These are phyloP conservation scores for Agonopterix subpropinquella DNA, from an alignment of 2,888 invertebrate genomes.

Conservation along the genomic window DNA sequence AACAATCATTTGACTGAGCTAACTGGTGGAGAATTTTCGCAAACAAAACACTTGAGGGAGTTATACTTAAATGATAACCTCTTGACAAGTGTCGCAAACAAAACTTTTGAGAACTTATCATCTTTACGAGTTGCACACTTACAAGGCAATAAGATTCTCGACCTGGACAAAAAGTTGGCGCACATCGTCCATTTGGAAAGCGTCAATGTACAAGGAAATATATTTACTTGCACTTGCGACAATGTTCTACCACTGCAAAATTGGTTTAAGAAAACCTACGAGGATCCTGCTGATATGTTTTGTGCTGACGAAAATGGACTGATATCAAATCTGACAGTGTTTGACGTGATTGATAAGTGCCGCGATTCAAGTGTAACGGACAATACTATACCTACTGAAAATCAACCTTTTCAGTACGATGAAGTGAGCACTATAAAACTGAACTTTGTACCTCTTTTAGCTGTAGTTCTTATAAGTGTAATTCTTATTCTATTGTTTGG, in stretches of 20 bases:
- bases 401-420: constrained; percentile 78
- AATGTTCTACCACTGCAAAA: constrained; percentile 79
- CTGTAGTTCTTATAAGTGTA: constrained; percentile 82
- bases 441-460: constrained; percentile 83
- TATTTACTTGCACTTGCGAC: constrained; percentile 86
- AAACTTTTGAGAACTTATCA: constrained; percentile 83
- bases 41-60: constrained; percentile 84
- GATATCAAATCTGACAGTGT: constrained; percentile 57
- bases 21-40: constrained; percentile 86
- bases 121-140: constrained; percentile 82
- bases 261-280: constrained; percentile 80
- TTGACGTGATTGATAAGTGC: constrained; percentile 65
- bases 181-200: constrained; percentile 77
- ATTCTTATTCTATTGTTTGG: constrained; percentile 82
- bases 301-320: constrained; percentile 75
- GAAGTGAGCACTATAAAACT: constrained; percentile 80
- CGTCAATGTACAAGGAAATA: constrained; percentile 82
- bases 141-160: constrained; percentile 84
- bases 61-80: constrained; percentile 88
- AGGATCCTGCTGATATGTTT: constrained; percentile 79
- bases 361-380: constrained; percentile 61
- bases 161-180: constrained; percentile 80
- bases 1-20: constrained; percentile 83
- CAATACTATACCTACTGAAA: constrained; percentile 75
- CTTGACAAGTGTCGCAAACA: constrained; percentile 81